Percentiles rank a stretch among this genome's conserved stretches.
Evolutionary conservation across 2,888 invertebrate species (phyloP).

Genomic region (Anoplius nigerrimus): DNA sequence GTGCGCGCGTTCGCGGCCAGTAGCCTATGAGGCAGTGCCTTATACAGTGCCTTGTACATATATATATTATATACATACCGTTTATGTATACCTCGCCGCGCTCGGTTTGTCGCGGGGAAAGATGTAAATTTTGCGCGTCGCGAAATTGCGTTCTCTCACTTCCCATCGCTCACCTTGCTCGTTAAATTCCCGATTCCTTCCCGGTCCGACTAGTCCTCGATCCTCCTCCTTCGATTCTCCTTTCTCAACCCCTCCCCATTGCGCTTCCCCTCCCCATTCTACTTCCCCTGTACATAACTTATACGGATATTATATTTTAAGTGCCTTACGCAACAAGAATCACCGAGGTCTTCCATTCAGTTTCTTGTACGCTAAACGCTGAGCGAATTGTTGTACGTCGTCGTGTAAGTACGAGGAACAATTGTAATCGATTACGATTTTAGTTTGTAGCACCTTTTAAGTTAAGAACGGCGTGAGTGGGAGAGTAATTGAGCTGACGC

Average conservation of each 20-base stretch:
- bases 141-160: conserved; percentile 7
- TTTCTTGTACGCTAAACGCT: conserved; percentile 66
- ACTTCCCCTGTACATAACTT: conserved; percentile 52
- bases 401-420: conserved; percentile 42
- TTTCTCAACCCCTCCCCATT: background rate
- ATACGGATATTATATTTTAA: conserved; percentile 63
- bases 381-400: conserved; percentile 46
- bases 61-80: conserved; percentile 1
- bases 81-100: background rate
- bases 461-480: conserved; percentile 11
- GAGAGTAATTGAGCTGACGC: conserved; percentile 27
- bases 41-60: conserved; percentile 71
- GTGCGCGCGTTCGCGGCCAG: conserved; percentile 62
- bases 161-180: background rate
- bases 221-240: background rate
- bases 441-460: conserved; percentile 49
- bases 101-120: conserved; percentile 5
- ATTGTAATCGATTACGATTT: conserved; percentile 46
- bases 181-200: background rate
- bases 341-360: conserved; percentile 74
- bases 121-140: conserved; percentile 5
- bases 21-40: conserved; percentile 69
- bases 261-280: conserved; percentile 14
- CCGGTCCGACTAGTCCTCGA: background rate
- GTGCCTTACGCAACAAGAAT: conserved; percentile 75